Conservation (phyloP, 2,888 invertebrate species). For the Leptinotarsa haldemani region DNA sequence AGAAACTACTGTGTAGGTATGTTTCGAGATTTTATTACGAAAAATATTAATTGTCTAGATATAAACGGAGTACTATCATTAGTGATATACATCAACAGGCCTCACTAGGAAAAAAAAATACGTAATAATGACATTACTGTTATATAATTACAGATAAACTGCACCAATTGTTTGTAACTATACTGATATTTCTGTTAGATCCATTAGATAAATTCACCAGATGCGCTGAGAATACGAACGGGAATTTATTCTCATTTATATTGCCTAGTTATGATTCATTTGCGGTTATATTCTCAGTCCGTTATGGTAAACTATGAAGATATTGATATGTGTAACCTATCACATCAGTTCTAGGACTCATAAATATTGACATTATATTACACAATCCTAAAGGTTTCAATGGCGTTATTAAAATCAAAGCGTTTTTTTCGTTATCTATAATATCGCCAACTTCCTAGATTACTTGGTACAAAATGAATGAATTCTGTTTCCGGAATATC, state of each 20-base stretch:
- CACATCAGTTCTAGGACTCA: background rate
- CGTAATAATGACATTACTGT: background rate
- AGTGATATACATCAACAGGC: background rate
- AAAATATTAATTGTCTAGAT: too few species aligned
- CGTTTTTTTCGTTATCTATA: too few species aligned
- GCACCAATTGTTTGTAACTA: background rate
- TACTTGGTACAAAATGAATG: too few species aligned
- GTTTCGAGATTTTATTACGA: too few species aligned
- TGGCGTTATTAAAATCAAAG: too few species aligned
- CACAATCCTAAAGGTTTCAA: background rate
- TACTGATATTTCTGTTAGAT: background rate
- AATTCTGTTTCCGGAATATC: too few species aligned
- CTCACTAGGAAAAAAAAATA: background rate
- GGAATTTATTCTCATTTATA: background rate
- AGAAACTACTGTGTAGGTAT: too few species aligned
- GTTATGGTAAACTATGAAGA: background rate
- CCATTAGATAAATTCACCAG: background rate
- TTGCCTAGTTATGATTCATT: slow-evolving; percentile 11
- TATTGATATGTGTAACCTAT: slow-evolving; percentile 4
- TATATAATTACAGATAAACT: background rate
- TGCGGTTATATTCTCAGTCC: background rate
- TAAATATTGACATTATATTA: background rate
- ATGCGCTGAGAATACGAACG: background rate
- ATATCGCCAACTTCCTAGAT: too few species aligned
- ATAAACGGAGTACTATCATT: too few species aligned